Percentiles rank a stretch among this genome's conserved stretches.
Evolutionary conservation across 2,888 invertebrate genomes (phyloP).

Genomic region (Chloroclystis v-ata): DNA sequence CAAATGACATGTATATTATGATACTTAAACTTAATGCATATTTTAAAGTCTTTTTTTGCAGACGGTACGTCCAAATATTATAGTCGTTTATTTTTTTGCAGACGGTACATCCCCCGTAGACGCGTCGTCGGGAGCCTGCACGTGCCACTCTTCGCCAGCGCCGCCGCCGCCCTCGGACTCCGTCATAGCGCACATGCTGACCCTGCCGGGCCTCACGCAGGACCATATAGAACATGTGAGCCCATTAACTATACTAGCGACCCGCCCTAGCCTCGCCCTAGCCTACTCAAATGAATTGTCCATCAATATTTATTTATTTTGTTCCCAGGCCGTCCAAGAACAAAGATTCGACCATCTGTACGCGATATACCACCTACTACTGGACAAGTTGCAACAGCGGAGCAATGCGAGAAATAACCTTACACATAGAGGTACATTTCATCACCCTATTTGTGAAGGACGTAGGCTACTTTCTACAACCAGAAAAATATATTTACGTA

Average conservation of each 20-base stretch:
- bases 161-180: slow-evolving; percentile 58
- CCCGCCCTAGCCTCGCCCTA: background rate
- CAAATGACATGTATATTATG: too few species aligned
- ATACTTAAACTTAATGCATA: too few species aligned
- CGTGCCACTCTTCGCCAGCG: slow-evolving; percentile 39
- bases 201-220: slow-evolving; percentile 86
- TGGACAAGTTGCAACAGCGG: slow-evolving; percentile 85
- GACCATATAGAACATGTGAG: slow-evolving; percentile 82
- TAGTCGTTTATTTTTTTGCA: background rate
- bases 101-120: slow-evolving; percentile 33
- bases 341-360: slow-evolving; percentile 94
- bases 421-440: slow-evolving; percentile 47
- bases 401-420: slow-evolving; percentile 47
- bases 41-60: too few species aligned
- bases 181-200: slow-evolving; percentile 89
- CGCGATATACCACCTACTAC: slow-evolving; percentile 93
- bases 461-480: too few species aligned
- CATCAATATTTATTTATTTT: too few species aligned
- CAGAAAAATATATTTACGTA: too few species aligned
- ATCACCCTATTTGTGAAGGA: too few species aligned
- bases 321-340: slow-evolving; percentile 84
- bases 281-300: background rate
- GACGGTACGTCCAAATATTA: background rate
- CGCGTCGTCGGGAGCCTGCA: slow-evolving; percentile 49
- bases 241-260: background rate